These are phyloP conservation scores for Drosophila siamana DNA, from an alignment of 2,888 invertebrate species.

Conservation along the genomic window DNA sequence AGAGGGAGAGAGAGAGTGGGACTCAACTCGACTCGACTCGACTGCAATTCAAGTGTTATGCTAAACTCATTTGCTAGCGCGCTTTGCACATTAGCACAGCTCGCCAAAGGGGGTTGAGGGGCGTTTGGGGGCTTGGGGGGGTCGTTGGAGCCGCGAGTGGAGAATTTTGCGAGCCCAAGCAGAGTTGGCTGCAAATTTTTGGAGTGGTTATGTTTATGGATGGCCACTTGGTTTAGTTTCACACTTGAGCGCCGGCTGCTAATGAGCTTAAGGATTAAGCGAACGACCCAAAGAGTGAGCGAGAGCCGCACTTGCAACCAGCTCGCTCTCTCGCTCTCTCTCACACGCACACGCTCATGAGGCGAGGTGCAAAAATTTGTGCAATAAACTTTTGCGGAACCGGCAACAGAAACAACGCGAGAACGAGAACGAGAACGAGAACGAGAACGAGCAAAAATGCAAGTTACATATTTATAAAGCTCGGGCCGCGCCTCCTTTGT, in stretches of 20 bases:
- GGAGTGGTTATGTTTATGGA: conserved; percentile 63
- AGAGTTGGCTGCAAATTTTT: conserved; percentile 16
- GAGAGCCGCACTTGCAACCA: too few species aligned
- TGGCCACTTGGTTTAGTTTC: conserved; percentile 75
- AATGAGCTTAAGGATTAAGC: conserved; percentile 75
- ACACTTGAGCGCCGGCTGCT: conserved; percentile 73
- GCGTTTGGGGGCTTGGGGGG: not conserved
- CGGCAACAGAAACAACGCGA: not conserved
- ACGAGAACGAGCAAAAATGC: conserved; percentile 27
- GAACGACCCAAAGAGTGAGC: not conserved
- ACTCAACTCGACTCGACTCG: not conserved
- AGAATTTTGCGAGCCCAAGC: conserved; percentile 32
- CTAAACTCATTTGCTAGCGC: conserved; percentile 68
- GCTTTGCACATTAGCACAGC: conserved; percentile 48
- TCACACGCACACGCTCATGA: too few species aligned
- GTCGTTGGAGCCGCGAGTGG: conserved; percentile 41
- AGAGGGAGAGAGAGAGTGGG: not conserved
- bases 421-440: conserved; percentile 2
- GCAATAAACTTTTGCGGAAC: conserved; percentile 28
- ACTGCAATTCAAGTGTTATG: conserved; percentile 29
- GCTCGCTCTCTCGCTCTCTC: not conserved
- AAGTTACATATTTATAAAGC: conserved; percentile 41
- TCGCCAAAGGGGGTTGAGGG: not conserved
- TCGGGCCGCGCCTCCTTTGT: conserved; percentile 39
- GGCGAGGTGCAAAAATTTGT: conserved; percentile 20